Percentiles rank a stretch among this genome's conserved stretches.
These are phyloP conservation scores for Bombus waltoni DNA, from an alignment of 1,140 invertebrate species.

Conservation along the genomic window DNA sequence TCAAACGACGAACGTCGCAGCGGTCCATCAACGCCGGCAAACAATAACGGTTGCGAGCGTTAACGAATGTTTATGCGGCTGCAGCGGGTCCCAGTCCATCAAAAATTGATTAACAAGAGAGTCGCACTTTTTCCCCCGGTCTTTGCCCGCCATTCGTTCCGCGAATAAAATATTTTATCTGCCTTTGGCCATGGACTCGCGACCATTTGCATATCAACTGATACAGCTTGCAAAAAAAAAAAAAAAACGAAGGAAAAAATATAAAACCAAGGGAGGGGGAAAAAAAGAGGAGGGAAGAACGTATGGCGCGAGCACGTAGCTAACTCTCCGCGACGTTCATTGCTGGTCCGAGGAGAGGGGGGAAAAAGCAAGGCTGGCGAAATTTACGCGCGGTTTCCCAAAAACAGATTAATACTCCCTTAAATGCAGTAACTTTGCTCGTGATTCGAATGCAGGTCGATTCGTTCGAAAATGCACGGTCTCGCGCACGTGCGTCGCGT, in stretches of 20 bases:
- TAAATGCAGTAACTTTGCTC: conserved; percentile 9
- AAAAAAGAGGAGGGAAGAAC: conserved; percentile 2
- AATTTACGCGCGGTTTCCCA: conserved; percentile 20
- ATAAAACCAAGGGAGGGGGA: not conserved
- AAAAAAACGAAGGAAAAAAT: not conserved
- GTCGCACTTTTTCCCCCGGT: not conserved
- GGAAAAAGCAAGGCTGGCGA: not conserved
- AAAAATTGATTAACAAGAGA: conserved; percentile 55
- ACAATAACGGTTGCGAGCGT: conserved; percentile 5
- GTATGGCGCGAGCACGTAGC: conserved; percentile 24
- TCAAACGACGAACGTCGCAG: conserved; percentile 11
- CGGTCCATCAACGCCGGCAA: conserved; percentile 1
- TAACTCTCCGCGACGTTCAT: conserved; percentile 20
- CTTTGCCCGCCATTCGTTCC: conserved; percentile 13
- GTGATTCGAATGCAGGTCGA: conserved; percentile 20
- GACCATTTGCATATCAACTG: conserved; percentile 55
- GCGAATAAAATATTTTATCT: conserved; percentile 56
- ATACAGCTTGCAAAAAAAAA: conserved; percentile 27
- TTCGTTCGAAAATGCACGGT: not conserved
- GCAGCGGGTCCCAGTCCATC: not conserved
- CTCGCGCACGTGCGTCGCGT: not conserved
- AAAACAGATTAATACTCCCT: conserved; percentile 19
- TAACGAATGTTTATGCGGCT: conserved; percentile 49
- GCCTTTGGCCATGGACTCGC: conserved; percentile 25
- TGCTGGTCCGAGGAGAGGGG: too few relatives aligned